Evolutionary conservation across 92 coral and sea anemone genomes (phyloP).

Genomic region (Heteractis magnifica): DNA sequence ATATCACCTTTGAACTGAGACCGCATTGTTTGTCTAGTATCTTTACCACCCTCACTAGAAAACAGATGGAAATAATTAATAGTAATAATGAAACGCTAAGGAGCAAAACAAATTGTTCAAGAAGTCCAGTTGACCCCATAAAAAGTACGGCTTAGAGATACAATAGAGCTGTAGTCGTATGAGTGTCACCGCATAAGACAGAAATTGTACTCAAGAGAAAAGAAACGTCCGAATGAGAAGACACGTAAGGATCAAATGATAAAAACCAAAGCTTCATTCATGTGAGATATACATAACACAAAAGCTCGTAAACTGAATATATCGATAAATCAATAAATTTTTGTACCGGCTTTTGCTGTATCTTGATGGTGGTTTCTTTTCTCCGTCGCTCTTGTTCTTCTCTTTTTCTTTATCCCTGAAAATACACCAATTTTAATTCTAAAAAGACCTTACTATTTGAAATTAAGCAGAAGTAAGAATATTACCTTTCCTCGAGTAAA

Average conservation of each 20-base stretch:
- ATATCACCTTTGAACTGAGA: conserved; percentile 83
- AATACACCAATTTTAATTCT: background rate
- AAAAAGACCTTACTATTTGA: background rate
- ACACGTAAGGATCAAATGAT: no score
- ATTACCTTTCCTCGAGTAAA: conserved; percentile 78
- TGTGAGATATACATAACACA: background rate
- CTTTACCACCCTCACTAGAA: conserved; percentile 67
- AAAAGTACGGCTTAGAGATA: no score
- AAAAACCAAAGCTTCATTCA: background rate
- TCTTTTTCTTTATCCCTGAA: conserved; percentile 43
- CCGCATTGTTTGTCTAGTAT: conserved; percentile 66
- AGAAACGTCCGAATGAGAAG: no score
- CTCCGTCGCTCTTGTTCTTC: conserved; percentile 35
- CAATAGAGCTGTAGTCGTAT: no score
- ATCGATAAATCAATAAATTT: background rate
- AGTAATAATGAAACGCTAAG: background rate
- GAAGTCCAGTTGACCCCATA: background rate
- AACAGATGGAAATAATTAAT: background rate
- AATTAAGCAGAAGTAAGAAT: background rate
- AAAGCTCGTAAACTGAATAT: background rate
- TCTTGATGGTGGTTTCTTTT: conserved; percentile 72
- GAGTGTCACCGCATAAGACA: no score
- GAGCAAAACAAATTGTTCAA: background rate
- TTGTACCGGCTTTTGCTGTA: conserved; percentile 66
- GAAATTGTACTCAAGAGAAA: no score